These are phyloP conservation scores for Enteromius thamalakanensis DNA, from an alignment of 2,797 vertebrate species.

Conservation along the genomic window DNA sequence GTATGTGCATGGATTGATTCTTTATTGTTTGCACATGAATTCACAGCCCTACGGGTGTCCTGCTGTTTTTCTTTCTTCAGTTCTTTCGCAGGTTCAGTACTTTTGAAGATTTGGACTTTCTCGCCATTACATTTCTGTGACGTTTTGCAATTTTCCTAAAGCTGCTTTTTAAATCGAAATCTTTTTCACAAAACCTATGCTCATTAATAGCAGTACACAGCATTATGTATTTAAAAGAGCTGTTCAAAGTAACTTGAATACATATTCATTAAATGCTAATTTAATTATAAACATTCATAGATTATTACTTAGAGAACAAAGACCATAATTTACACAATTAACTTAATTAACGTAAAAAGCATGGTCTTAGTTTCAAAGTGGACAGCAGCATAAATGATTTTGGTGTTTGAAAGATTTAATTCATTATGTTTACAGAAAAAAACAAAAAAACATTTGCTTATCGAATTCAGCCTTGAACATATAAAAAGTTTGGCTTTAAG, in stretches of 20 bases:
- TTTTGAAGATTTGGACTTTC: conserved; percentile 24
- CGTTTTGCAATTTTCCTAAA: background rate
- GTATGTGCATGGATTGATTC: conserved; percentile 35
- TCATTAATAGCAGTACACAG: background rate
- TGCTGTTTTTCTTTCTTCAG: conserved; percentile 34
- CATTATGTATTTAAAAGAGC: background rate
- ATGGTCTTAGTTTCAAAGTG: conserved; percentile 6
- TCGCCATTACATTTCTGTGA: conserved; percentile 4
- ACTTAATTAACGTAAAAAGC: background rate
- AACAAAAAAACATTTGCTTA: background rate
- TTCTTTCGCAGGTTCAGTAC: background rate
- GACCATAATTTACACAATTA: background rate
- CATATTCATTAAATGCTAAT: conserved; percentile 18
- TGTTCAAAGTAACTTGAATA: conserved; percentile 3
- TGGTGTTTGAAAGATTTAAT: background rate
- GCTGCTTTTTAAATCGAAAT: background rate
- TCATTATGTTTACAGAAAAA: background rate
- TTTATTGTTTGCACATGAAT: conserved; percentile 43
- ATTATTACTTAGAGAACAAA: background rate
- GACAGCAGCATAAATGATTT: conserved; percentile 1
- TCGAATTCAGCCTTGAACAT: background rate
- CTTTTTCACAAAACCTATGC: background rate
- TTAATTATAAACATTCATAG: conserved; percentile 17
- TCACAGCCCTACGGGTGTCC: conserved; percentile 38
- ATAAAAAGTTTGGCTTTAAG: background rate